Conservation (phyloP, 2,113 vertebrate genomes). For the Panurus biarmicus region DNA sequence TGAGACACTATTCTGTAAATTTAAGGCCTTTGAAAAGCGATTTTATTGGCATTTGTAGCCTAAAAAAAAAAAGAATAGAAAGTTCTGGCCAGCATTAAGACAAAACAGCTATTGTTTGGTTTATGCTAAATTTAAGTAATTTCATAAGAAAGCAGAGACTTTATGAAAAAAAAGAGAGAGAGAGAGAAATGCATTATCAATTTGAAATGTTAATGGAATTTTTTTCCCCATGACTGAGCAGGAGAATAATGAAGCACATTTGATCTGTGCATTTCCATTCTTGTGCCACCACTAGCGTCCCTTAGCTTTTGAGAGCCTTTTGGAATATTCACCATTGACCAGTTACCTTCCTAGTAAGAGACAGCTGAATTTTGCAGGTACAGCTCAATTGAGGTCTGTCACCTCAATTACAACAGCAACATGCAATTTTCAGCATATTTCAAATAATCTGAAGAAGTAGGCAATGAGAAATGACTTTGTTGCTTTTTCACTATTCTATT, state of each 20-base stretch:
- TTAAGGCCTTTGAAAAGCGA: not conserved
- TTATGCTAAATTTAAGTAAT: not conserved
- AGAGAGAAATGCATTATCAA: not conserved
- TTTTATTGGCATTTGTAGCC: not conserved
- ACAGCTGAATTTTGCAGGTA: not conserved
- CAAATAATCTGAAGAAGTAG: not conserved
- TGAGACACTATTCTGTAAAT: not conserved
- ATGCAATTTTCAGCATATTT: not conserved
- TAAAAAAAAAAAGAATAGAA: not conserved
- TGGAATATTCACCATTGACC: not conserved
- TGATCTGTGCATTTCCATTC: not conserved
- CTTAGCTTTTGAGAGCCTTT: not conserved
- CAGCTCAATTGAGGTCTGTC: not conserved
- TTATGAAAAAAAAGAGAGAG: not conserved
- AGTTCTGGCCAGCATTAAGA: not conserved
- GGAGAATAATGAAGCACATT: not conserved
- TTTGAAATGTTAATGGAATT: not conserved
- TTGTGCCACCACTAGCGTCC: not conserved
- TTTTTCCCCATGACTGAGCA: not conserved
- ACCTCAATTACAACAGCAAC: not conserved
- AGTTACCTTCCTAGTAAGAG: not conserved
- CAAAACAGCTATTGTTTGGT: not conserved
- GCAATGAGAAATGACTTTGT: not conserved
- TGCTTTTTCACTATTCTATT: not conserved
- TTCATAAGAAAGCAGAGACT: not conserved